phyloP scores from a whole-genome alignment of 2,113 vertebrate species.

The Globicephala melas region DNA sequence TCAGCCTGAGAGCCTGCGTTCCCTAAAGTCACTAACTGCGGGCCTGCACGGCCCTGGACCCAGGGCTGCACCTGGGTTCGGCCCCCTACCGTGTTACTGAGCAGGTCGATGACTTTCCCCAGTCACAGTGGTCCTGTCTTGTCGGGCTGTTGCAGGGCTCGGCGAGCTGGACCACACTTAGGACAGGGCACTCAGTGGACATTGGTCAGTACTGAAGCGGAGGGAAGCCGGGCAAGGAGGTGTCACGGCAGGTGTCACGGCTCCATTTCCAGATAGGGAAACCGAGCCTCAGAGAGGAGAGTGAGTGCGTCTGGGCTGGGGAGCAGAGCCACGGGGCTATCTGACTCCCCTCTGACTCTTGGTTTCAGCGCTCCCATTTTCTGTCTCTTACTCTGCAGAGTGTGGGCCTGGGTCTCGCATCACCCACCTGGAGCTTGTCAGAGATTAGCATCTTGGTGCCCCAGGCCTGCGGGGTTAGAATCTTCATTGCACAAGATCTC shows the following conservation, averaged over 20 bases:
- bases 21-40: not conserved
- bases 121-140: not conserved
- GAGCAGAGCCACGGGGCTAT: not conserved
- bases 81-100: no score
- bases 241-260: not conserved
- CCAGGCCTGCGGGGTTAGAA: not conserved
- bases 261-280: not conserved
- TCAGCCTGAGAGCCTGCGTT: not conserved
- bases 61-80: not conserved
- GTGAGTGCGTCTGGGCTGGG: not conserved
- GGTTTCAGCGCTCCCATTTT: not conserved
- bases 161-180: not conserved
- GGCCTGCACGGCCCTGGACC: fast-evolving
- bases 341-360: not conserved
- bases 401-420: not conserved
- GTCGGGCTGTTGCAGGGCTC: not conserved
- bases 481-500: not conserved
- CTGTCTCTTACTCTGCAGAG: not conserved
- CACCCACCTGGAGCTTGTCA: not conserved
- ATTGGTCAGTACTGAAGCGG: not conserved
- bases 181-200: not conserved
- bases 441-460: not conserved
- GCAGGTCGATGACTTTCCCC: not conserved
- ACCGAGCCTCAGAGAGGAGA: not conserved
- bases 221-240: not conserved